A percentile compares a stretch with the other conserved stretches of the same genome.
Evolutionary conservation across 2,888 invertebrate species (phyloP).

Genomic region (Andricus quercusramuli): DNA sequence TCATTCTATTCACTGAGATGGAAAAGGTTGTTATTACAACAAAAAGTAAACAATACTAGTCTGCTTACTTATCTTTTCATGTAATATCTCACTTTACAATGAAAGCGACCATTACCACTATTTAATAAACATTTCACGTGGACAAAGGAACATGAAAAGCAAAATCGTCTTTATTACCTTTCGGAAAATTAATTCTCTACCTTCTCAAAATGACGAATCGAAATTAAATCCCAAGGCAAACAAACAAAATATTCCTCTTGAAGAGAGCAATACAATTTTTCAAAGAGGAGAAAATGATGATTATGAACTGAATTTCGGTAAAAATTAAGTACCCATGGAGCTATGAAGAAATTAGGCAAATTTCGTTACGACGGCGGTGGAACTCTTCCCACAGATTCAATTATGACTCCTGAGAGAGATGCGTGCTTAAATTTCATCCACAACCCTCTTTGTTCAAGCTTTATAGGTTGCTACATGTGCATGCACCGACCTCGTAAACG

Average conservation of each 20-base stretch:
- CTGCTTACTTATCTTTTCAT: constrained; percentile 3
- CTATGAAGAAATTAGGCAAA: constrained; percentile 6
- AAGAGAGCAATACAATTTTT: background rate
- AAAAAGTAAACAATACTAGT: constrained; percentile 4
- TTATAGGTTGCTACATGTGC: constrained; percentile 26
- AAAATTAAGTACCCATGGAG: background rate
- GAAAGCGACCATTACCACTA: background rate
- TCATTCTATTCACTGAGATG: background rate
- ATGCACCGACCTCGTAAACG: constrained; percentile 23
- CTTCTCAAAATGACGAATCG: background rate
- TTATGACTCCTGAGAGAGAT: constrained; percentile 11
- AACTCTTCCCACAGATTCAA: constrained; percentile 7
- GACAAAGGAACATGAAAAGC: background rate
- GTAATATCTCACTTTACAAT: background rate
- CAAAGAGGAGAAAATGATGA: background rate
- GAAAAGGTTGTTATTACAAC: constrained; percentile 1
- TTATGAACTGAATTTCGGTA: background rate
- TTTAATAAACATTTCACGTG: constrained; percentile 15
- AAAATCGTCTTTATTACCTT: constrained; percentile 22
- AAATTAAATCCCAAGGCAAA: background rate
- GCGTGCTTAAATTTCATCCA: constrained; percentile 16
- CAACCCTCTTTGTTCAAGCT: constrained; percentile 31
- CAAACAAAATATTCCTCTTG: background rate
- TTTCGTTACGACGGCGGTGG: background rate
- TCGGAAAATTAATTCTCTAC: constrained; percentile 10